Evolutionary conservation across 2,888 invertebrate genomes (phyloP), one percentile per base, ranked within the genome.

Genomic region (Phaedon cochleariae): DNA sequence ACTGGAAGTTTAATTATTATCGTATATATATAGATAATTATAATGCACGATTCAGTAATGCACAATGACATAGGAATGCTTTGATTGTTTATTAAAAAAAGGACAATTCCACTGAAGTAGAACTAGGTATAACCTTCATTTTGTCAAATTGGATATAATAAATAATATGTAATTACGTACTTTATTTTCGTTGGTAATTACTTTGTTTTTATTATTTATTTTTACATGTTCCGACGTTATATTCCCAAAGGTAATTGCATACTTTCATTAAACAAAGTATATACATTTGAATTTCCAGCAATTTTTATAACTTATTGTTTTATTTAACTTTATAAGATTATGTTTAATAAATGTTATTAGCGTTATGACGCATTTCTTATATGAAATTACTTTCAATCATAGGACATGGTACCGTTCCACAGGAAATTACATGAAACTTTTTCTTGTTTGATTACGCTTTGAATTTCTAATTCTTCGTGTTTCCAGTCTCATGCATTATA

Each of bases 231-330:
- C 61, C 64, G 67, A 68, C 61, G 62, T 69, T n/a, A 65, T 63
- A 64, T 65, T 67, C 70, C 60, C 68, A 72, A 59, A 65, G 52
- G 53, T 76, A 77, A 77, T 77, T 78, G 71, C 68, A 74, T 73
- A 76, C 75, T 77, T 77, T 76, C 76, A 73, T 73, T 72, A 70
- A 64, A 51, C 54, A 59, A 73, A 71, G 69, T 71, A 72, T 72
- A 70, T 69, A 67, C 66, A 72, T 74, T 74, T 72, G 70, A 72
- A 71, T 73, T 73, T 73, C 75, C 72, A 73, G 65, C 66, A 64
- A 63, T 69, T 65, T 67, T 69, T 69, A 65, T 60, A 65, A 67
- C 59, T 61, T 69, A 71, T 71, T 63, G 63, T 71, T 67, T 67
- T 67, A 68, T 65, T 62, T 65, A 45, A 26, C 57, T 65, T 64